phyloP scores from a whole-genome alignment of 2,113 vertebrate species.

The Athene cunicularia region DNA sequence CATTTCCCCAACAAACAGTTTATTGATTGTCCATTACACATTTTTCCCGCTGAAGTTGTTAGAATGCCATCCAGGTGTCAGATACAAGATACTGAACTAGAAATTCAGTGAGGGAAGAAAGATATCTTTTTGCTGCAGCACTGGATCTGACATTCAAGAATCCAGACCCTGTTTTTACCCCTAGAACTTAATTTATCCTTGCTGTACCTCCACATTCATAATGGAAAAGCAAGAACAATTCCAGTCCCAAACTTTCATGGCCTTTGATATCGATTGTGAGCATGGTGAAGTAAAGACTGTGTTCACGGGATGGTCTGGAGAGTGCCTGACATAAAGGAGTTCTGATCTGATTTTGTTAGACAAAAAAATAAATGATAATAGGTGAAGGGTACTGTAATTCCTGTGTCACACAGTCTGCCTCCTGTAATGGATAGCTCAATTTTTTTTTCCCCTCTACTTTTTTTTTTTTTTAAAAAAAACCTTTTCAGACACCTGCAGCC shows the following conservation, averaged over 20 bases:
- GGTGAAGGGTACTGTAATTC: background rate
- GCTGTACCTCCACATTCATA: background rate
- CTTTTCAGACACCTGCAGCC: background rate
- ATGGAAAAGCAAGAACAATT: background rate
- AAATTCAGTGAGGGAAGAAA: background rate
- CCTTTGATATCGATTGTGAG: background rate
- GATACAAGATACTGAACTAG: background rate
- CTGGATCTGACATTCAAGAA: background rate
- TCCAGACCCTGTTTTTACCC: background rate
- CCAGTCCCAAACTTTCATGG: background rate
- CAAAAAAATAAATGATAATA: background rate
- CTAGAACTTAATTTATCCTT: background rate
- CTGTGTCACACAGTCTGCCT: background rate
- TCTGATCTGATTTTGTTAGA: background rate
- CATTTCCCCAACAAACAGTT: conserved; percentile 4
- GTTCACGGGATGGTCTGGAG: background rate
- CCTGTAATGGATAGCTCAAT: background rate
- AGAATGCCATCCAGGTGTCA: conserved; percentile 7
- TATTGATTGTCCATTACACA: background rate
- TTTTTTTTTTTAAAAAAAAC: no score
- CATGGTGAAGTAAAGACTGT: fast-evolving
- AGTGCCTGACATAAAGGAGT: background rate
- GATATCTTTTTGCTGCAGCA: background rate
- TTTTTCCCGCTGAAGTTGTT: background rate
- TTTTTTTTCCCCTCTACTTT: fast-evolving